These are phyloP conservation scores for Ploceus nigricollis DNA, from an alignment of 2,113 vertebrate species.

Conservation along the genomic window DNA sequence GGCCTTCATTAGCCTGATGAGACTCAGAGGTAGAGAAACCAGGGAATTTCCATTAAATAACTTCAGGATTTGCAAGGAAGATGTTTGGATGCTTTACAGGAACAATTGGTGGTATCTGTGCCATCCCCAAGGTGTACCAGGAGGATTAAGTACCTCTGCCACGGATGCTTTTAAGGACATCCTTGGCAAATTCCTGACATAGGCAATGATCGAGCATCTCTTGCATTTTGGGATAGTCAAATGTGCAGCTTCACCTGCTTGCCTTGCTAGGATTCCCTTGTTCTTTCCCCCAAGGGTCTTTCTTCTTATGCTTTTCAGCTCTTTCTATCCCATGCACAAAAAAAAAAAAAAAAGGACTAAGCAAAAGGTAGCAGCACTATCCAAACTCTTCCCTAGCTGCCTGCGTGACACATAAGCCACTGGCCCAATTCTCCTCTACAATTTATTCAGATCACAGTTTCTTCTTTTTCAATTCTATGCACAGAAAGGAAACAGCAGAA, in stretches of 20 bases:
- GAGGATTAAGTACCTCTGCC: not conserved
- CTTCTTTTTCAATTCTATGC: not conserved
- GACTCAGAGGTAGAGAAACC: not conserved
- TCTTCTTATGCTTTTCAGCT: not conserved
- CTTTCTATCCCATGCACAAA: not conserved
- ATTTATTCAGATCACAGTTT: not conserved
- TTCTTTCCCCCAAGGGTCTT: not conserved
- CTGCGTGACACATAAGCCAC: not conserved
- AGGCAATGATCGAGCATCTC: not conserved
- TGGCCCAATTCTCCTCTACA: not conserved
- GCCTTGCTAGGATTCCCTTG: not conserved
- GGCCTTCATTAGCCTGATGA: not conserved
- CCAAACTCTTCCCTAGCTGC: not conserved
- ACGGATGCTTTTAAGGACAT: not conserved
- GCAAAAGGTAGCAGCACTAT: not conserved
- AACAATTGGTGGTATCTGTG: not conserved
- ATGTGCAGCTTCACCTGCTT: not conserved
- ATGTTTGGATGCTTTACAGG: not conserved
- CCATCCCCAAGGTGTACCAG: not conserved
- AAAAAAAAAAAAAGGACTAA: not conserved
- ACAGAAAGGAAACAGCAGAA: not conserved
- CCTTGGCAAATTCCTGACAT: not conserved
- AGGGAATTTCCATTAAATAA: not conserved
- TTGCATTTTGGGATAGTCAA: rapidly evolving
- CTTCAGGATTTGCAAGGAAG: not conserved